Evolutionary conservation across 2,113 vertebrate species (phyloP).

Genomic region (Microtus richardsoni): DNA sequence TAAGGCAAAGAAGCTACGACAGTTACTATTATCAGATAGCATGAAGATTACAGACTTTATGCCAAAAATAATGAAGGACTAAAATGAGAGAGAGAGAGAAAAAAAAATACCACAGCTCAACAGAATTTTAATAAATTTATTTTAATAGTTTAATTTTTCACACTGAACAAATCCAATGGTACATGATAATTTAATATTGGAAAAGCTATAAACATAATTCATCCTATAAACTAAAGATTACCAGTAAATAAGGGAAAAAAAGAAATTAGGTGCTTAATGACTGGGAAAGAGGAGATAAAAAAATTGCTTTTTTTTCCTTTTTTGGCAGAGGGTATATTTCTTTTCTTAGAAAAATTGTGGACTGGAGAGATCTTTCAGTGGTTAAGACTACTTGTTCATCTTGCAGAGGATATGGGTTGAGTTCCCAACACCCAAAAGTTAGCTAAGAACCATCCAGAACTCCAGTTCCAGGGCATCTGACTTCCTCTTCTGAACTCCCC

Average conservation of each 20-base stretch:
- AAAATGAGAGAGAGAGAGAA: neutral
- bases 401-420: neutral
- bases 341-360: neutral
- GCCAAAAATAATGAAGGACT: neutral
- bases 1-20: neutral
- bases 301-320: neutral
- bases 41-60: neutral
- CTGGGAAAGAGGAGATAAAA: neutral
- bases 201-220: slow-evolving; percentile 25
- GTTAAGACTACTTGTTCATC: neutral
- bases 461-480: neutral
- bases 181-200: slow-evolving; percentile 5
- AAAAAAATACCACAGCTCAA: neutral
- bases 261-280: slow-evolving; percentile 2
- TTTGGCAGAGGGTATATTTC: neutral
- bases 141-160: neutral
- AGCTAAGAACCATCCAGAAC: neutral
- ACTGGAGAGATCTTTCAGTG: neutral
- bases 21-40: neutral
- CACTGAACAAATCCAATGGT: neutral
- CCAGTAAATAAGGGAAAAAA: neutral
- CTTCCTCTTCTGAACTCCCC: neutral
- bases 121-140: slow-evolving; percentile 22
- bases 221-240: neutral
- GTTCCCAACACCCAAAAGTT: neutral